Base-by-base conservation (phyloP, 2,888 invertebrate species). In the Palloptera scutellata region DNA sequence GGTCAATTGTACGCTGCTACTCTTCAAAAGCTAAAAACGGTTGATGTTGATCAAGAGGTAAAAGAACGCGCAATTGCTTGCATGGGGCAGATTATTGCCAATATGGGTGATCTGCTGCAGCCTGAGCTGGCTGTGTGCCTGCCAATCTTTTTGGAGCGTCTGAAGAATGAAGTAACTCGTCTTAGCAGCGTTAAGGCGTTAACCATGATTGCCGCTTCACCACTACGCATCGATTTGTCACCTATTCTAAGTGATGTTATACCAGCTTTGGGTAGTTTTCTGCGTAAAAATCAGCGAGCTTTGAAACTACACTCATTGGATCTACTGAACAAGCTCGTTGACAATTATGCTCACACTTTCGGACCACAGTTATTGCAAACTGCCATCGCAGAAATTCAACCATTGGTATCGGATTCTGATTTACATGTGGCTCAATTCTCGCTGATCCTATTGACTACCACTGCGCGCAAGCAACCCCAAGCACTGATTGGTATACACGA, bases 11-110 rank as follows among this genome's bases (percentile, higher is more conserved):
- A 97, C 85, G 88, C 89, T 68, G 94, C 94, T 78, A 95, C 96
- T 0, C 86, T 97, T 75, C 89, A 92, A 69, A 90, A 97, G 68
- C 87, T 99, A 51, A 92, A 92, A 78, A 95, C 98, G 43, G 94
- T 97, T 0, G 98, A 99, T 83, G 97, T 98, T 80, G 99, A 99
- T 86, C 98, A 99, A 84, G 99, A 99, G 86, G 98, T 99, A 0
- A 98, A 99, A 85, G 99, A 99, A 82, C 89, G 97, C 30, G 97
- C 99, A 11, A 98, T 99, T 72, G 93, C 96, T 1, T 96, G 98
- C 78, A 95, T 96, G 92, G 97, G 97, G 13, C 96, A 97, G 84
- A 92, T 98, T 61, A 90, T 98, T 60, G 93, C 95, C 70, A 95
- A 95, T 83, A 90, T 98, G 75, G 97, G 97, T 0, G 96, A 97